Conservation (phyloP, 2,113 vertebrate species). For the Nettapus auritus region DNA sequence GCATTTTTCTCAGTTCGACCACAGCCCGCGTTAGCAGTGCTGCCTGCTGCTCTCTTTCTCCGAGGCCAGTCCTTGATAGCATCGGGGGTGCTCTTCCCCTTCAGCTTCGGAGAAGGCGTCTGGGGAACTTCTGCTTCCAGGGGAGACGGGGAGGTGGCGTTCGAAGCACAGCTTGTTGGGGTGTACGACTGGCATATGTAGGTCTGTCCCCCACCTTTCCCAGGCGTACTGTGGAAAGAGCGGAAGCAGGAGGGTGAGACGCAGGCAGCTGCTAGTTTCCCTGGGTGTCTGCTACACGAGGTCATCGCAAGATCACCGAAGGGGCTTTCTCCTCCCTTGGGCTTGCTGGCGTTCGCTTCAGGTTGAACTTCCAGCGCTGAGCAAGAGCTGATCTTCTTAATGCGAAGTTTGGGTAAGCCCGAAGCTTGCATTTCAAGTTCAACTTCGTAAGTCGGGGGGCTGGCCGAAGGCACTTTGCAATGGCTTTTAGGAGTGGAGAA, state of each 20-base stretch:
- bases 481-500: constrained; percentile 57
- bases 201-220: constrained; percentile 85
- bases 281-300: constrained; percentile 73
- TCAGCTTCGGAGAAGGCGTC: constrained; percentile 90
- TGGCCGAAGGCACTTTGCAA: neutral
- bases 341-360: constrained; percentile 44
- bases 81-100: constrained; percentile 85
- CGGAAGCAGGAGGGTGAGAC: constrained; percentile 79
- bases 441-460: constrained; percentile 81
- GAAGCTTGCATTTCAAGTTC: constrained; percentile 90
- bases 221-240: constrained; percentile 82
- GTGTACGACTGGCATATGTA: constrained; percentile 95
- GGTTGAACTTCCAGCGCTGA: constrained; percentile 25
- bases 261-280: constrained; percentile 76
- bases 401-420: constrained; percentile 89
- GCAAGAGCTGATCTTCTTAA: constrained; percentile 83
- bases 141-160: constrained; percentile 76
- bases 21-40: neutral
- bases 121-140: constrained; percentile 69
- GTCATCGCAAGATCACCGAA: constrained; percentile 30
- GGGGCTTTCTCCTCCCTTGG: constrained; percentile 74
- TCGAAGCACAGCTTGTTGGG: constrained; percentile 80
- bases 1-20: constrained; percentile 41
- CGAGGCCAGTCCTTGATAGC: constrained; percentile 91
- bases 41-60: constrained; percentile 82